These are phyloP conservation scores for Gorilla gorilla DNA, from an alignment of 2,113 vertebrate genomes.

Conservation along the genomic window DNA sequence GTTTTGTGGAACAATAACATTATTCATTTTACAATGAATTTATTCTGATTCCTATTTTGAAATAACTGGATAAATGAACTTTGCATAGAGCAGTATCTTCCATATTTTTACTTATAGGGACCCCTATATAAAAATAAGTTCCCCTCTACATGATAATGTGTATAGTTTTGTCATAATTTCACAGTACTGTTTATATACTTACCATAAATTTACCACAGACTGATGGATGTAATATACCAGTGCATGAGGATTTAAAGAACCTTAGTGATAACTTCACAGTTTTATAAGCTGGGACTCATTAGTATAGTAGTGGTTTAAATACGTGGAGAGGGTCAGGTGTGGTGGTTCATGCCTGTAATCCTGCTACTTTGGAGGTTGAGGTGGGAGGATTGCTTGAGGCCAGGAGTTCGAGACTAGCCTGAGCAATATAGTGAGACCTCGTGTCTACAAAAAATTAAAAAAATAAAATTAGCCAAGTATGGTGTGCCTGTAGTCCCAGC, in stretches of 20 bases:
- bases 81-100: background rate
- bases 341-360: no score
- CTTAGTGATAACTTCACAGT: background rate
- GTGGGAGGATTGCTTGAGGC: no score
- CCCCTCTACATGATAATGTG: background rate
- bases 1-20: conserved; percentile 29
- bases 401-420: no score
- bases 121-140: background rate
- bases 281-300: background rate
- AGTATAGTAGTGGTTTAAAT: background rate
- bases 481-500: no score
- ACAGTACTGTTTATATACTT: background rate
- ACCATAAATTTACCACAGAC: background rate
- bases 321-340: no score
- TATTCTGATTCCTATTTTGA: conserved; percentile 30
- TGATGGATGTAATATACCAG: background rate
- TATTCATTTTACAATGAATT: conserved; percentile 45
- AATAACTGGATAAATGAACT: conserved; percentile 45
- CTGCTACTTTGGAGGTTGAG: no score
- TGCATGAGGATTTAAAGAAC: background rate
- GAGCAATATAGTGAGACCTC: no score
- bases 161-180: background rate
- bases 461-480: no score
- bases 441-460: no score
- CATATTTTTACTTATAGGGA: conserved; percentile 3